phyloP scores from a whole-genome alignment of 2,113 vertebrate genomes.

The Todiramphus saurophagus region DNA sequence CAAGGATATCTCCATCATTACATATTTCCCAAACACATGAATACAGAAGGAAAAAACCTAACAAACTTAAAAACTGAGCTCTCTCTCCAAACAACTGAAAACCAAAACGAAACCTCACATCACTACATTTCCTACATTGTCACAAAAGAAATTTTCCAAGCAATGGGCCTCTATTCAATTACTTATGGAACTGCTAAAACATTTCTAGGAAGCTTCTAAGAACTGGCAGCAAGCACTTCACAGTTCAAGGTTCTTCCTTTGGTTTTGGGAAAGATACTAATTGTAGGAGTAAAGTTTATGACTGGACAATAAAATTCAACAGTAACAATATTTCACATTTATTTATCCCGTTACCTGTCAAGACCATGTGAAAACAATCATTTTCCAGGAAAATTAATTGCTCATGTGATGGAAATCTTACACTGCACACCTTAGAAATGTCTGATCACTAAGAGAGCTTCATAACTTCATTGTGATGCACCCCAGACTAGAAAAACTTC shows the following conservation, averaged over 20 bases:
- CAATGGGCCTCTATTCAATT: background rate
- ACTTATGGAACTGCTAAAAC: background rate
- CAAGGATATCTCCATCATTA: background rate
- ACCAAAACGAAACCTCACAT: background rate
- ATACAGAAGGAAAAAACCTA: background rate
- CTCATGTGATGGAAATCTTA: background rate
- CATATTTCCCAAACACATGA: background rate
- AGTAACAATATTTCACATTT: background rate
- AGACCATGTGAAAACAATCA: background rate
- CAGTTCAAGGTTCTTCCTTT: background rate
- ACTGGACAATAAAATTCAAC: background rate
- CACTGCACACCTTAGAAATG: background rate
- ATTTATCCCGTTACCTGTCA: background rate
- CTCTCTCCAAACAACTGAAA: background rate
- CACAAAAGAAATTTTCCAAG: background rate
- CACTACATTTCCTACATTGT: background rate
- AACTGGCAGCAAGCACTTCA: background rate
- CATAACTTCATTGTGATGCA: background rate
- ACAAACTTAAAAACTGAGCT: background rate
- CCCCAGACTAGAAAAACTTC: background rate
- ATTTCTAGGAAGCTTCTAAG: background rate
- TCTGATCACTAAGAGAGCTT: background rate
- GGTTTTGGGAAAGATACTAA: background rate
- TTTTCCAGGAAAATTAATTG: background rate
- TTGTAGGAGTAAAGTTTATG: background rate